phyloP scores from a whole-genome alignment of 2,797 vertebrate genomes.

The Chaunax sp. region DNA sequence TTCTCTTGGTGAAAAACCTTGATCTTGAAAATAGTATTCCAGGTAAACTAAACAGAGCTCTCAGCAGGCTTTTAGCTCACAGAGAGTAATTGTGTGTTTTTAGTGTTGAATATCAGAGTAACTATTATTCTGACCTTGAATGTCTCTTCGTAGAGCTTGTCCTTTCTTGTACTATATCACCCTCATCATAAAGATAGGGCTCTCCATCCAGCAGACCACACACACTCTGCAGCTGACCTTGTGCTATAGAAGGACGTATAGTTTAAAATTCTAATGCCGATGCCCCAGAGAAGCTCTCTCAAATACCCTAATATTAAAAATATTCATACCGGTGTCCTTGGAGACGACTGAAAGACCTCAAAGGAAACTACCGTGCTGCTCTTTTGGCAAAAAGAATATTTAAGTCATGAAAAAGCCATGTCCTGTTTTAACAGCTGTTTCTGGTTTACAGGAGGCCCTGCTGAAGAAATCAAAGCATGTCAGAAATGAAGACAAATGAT shows the following conservation, averaged over 20 bases:
- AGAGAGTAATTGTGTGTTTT: slow-evolving; percentile 62
- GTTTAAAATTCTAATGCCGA: slow-evolving; percentile 27
- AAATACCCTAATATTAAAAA: slow-evolving; percentile 45
- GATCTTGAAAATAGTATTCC: slow-evolving; percentile 52
- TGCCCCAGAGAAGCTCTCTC: slow-evolving; percentile 26
- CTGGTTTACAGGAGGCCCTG: slow-evolving; percentile 59
- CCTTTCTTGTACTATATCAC: slow-evolving; percentile 43
- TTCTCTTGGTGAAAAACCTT: slow-evolving; percentile 34
- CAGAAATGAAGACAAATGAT: slow-evolving; percentile 50
- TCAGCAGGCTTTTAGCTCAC: slow-evolving; percentile 32
- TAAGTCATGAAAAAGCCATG: neutral
- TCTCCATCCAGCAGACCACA: slow-evolving; percentile 59
- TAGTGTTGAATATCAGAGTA: slow-evolving; percentile 68
- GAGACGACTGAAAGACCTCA: slow-evolving; percentile 45
- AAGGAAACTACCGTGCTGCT: slow-evolving; percentile 20
- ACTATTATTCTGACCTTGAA: slow-evolving; percentile 70
- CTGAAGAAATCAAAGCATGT: slow-evolving; percentile 19
- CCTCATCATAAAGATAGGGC: slow-evolving; percentile 33
- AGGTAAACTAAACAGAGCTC: slow-evolving; percentile 58
- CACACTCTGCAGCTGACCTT: slow-evolving; percentile 47
- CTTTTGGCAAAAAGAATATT: slow-evolving; percentile 25
- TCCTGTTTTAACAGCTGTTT: slow-evolving; percentile 67
- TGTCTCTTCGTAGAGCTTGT: slow-evolving; percentile 24
- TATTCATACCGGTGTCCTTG: slow-evolving; percentile 21
- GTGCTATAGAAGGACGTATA: slow-evolving; percentile 23